Percentiles rank a stretch among this genome's conserved stretches.
Conservation (phyloP, 2,797 vertebrate genomes). For the Peromyscus aztecus region DNA sequence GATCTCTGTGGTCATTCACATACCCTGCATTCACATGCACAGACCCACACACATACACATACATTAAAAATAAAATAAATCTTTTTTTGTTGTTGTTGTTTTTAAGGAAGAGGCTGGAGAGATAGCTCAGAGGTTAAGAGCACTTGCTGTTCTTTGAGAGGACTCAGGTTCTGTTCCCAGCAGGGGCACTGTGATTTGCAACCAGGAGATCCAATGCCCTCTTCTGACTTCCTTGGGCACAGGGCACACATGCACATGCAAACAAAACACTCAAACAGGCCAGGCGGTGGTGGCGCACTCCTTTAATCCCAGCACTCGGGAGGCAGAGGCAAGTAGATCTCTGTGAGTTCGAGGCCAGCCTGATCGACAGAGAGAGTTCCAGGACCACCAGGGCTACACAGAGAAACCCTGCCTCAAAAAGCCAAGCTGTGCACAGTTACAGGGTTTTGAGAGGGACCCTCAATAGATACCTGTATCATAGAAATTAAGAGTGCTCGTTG, state of each 20-base stretch:
- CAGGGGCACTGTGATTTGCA: background rate
- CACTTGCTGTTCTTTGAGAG: background rate
- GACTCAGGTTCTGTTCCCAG: background rate
- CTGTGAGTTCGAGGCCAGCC: background rate
- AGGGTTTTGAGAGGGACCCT: background rate
- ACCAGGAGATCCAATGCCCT: background rate
- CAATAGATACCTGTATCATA: background rate
- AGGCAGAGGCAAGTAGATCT: background rate
- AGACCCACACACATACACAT: background rate
- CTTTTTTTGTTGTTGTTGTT: background rate
- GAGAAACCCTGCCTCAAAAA: background rate
- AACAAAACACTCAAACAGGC: background rate
- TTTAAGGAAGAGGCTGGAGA: background rate
- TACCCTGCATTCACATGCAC: background rate
- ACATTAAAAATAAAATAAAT: background rate
- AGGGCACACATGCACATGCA: background rate
- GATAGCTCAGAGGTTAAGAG: background rate
- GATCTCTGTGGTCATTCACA: too few species aligned
- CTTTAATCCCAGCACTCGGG: background rate
- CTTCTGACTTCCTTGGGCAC: background rate
- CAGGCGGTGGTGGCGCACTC: fast-evolving
- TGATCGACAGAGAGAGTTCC: background rate
- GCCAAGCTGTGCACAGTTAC: background rate
- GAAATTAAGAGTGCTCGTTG: background rate
- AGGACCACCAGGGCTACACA: background rate